These are phyloP conservation scores for Chinchilla lanigera DNA, from an alignment of 2,113 vertebrate genomes.

Conservation along the genomic window DNA sequence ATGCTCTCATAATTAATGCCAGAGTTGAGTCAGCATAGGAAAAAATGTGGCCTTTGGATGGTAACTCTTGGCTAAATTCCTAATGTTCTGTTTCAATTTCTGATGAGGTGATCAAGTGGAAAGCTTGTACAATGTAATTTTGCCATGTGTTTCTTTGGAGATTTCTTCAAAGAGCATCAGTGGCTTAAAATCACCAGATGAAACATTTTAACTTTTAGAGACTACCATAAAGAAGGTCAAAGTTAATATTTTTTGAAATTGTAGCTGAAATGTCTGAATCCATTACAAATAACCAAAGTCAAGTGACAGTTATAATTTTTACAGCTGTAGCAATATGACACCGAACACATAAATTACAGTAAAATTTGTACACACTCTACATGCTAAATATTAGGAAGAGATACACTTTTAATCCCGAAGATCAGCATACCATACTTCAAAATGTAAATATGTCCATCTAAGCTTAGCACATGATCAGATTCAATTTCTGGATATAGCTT, in stretches of 20 bases:
- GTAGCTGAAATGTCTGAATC: slow-evolving; percentile 10
- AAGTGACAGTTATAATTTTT: neutral
- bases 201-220: slow-evolving; percentile 62
- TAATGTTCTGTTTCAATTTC: slow-evolving; percentile 70
- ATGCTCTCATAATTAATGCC: slow-evolving; percentile 62
- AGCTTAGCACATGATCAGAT: neutral
- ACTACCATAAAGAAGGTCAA: slow-evolving; percentile 68
- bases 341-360: neutral
- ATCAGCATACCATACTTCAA: neutral
- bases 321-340: neutral
- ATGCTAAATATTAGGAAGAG: slow-evolving; percentile 13
- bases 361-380: neutral
- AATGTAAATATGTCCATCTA: neutral
- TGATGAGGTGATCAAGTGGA: slow-evolving; percentile 78
- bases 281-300: slow-evolving; percentile 56
- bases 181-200: slow-evolving; percentile 65
- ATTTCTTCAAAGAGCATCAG: slow-evolving; percentile 76
- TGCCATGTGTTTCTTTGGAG: slow-evolving; percentile 75
- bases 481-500: slow-evolving; percentile 14
- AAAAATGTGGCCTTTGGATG: slow-evolving; percentile 69
- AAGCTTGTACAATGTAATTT: slow-evolving; percentile 74
- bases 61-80: slow-evolving; percentile 75
- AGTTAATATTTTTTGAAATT: slow-evolving; percentile 23
- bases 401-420: slow-evolving; percentile 8
- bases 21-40: slow-evolving; percentile 73